phyloP scores from a whole-genome alignment of 2,797 vertebrate genomes.

The Tragopan temminckii region DNA sequence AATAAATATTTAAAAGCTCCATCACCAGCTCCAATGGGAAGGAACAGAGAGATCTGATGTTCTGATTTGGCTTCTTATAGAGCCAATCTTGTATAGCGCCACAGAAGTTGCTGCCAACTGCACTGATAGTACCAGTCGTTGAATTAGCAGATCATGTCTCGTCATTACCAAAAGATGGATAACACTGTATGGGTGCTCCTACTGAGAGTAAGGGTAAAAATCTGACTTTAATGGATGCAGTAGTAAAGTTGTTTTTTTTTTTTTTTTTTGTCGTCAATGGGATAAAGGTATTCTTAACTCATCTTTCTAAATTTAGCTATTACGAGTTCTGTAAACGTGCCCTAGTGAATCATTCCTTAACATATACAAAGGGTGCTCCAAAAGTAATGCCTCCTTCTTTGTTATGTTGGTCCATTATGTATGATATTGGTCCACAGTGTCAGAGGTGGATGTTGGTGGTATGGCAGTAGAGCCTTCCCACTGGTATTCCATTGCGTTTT shows the following conservation, averaged over 20 bases:
- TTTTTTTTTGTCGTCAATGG: not conserved
- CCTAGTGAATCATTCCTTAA: not conserved
- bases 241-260: too few species aligned
- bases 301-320: not conserved
- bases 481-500: too few species aligned
- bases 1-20: conserved; percentile 65
- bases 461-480: too few species aligned
- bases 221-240: not conserved
- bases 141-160: conserved; percentile 8
- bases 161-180: not conserved
- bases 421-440: too few species aligned
- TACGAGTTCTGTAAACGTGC: not conserved
- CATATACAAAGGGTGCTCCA: not conserved
- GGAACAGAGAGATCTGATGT: conserved; percentile 3
- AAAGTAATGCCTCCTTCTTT: too few species aligned
- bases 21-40: not conserved
- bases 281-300: not conserved
- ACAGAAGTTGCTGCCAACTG: conserved; percentile 1
- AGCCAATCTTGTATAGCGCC: not conserved
- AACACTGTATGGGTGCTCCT: not conserved
- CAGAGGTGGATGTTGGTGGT: too few species aligned
- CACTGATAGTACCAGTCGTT: not conserved
- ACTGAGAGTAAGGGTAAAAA: not conserved
- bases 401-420: too few species aligned
- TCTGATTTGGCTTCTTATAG: conserved; percentile 1